These are phyloP conservation scores for Anodontia alba DNA, from an alignment of 2,888 invertebrate species.

Conservation along the genomic window DNA sequence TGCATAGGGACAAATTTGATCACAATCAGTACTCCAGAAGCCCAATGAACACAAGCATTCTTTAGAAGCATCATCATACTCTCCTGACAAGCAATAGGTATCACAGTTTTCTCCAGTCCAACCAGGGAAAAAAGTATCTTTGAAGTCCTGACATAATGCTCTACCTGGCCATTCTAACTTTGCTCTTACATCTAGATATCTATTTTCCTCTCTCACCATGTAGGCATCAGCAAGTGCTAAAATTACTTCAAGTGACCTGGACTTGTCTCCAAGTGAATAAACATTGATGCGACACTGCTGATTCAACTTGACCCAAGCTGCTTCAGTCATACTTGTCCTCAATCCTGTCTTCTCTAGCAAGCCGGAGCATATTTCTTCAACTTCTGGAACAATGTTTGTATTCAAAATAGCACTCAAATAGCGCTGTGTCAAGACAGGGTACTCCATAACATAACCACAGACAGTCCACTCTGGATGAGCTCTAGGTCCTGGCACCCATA, in stretches of 20 bases:
- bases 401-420: background rate
- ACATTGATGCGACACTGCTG: constrained; percentile 50
- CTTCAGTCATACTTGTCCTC: background rate
- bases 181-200: background rate
- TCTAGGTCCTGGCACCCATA: constrained; percentile 56
- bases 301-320: background rate
- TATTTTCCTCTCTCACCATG: background rate
- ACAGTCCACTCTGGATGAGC: constrained; percentile 58
- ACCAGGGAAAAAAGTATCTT: constrained; percentile 24
- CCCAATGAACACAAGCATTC: constrained; percentile 65
- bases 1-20: constrained; percentile 55
- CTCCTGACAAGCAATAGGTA: constrained; percentile 52
- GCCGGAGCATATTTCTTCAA: background rate
- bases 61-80: constrained; percentile 17
- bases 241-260: constrained; percentile 43
- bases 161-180: constrained; percentile 40
- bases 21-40: constrained; percentile 67
- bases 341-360: background rate
- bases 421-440: constrained; percentile 7
- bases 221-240: constrained; percentile 33
- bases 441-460: constrained; percentile 52
- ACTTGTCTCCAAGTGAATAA: background rate
- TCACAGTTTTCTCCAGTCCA: constrained; percentile 63
- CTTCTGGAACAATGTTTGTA: background rate
- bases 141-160: constrained; percentile 44